phyloP scores from a whole-genome alignment of 2,113 vertebrate species.

The Tapirus terrestris region DNA sequence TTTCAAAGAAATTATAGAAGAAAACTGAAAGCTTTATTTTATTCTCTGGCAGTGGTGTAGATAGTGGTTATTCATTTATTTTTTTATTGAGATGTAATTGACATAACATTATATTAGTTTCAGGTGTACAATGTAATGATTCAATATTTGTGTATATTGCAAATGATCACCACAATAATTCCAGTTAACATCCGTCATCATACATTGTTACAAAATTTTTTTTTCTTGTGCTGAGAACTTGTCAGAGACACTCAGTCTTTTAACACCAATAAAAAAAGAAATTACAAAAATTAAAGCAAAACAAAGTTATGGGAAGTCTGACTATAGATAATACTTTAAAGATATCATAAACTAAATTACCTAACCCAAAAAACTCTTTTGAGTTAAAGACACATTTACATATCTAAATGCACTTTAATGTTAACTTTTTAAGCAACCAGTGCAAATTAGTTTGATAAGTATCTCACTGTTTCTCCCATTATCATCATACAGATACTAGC shows the following conservation, averaged over 20 bases:
- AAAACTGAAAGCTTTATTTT: background rate
- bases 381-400: too few relatives aligned
- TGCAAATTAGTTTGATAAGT: background rate
- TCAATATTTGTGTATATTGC: background rate
- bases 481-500: background rate
- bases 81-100: background rate
- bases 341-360: background rate
- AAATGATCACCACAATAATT: background rate
- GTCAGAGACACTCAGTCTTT: background rate
- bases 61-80: background rate
- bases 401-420: slow-evolving; percentile 9
- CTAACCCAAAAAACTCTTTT: background rate
- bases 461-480: background rate
- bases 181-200: background rate
- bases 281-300: background rate
- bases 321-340: background rate
- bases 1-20: slow-evolving; percentile 34
- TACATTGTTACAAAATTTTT: background rate
- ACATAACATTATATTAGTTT: background rate
- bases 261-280: background rate
- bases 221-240: background rate
- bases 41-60: background rate
- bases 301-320: background rate
- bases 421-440: background rate
- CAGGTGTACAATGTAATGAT: background rate